Percentiles rank a stretch among this genome's conserved stretches.
Evolutionary conservation across 1,140 invertebrate genomes (phyloP).

Genomic region (Dufourea novaeangliae): DNA sequence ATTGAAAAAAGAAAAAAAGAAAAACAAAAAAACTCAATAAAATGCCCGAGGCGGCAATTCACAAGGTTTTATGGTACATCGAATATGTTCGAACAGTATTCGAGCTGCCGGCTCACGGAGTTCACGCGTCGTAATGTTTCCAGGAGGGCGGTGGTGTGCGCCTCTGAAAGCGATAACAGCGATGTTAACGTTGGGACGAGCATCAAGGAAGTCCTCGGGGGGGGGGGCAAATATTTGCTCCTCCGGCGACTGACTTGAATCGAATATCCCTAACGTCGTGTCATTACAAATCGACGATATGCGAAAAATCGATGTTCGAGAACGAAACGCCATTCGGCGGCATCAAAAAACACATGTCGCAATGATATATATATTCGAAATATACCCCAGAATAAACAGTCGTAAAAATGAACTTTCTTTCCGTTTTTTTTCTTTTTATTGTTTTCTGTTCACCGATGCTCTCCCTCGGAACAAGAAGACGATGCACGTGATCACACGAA

Average conservation of each 20-base stretch:
- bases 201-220: constrained; percentile 11
- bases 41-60: neutral
- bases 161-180: constrained; percentile 7
- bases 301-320: constrained; percentile 60
- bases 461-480: constrained; percentile 32
- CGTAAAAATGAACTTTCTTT: constrained; percentile 6
- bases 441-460: neutral
- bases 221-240: neutral
- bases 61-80: constrained; percentile 12
- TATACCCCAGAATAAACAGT: constrained; percentile 23
- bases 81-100: constrained; percentile 12
- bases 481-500: neutral
- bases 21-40: neutral
- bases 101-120: constrained; percentile 16
- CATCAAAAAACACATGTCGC: constrained; percentile 44
- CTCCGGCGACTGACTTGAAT: neutral
- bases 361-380: constrained; percentile 32
- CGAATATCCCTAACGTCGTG: constrained; percentile 11
- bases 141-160: neutral
- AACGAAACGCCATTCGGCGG: constrained; percentile 40
- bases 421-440: neutral
- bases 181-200: constrained; percentile 5
- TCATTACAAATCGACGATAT: constrained; percentile 64
- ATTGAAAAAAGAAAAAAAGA: constrained; percentile 2
- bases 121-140: constrained; percentile 16